Conservation (phyloP, 2,113 vertebrate species). For the Corvus hawaiiensis region DNA sequence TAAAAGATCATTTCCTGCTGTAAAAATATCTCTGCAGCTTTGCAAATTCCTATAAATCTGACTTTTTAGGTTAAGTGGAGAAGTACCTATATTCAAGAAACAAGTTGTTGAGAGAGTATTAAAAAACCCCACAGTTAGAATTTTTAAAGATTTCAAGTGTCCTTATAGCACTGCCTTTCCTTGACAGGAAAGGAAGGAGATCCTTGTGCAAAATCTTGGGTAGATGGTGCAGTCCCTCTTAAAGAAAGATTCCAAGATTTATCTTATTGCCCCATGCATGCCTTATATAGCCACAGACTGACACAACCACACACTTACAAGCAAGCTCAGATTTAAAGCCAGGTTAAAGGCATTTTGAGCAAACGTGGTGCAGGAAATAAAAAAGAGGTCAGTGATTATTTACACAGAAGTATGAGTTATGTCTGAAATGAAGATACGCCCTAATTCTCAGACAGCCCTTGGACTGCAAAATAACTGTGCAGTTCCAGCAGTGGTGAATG, state of each 20-base stretch:
- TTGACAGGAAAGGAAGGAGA: not conserved
- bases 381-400: constrained; percentile 48
- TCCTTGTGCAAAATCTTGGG: not conserved
- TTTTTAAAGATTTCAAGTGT: not conserved
- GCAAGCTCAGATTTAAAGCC: not conserved
- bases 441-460: constrained; percentile 45
- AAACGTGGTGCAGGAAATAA: not conserved
- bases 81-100: constrained; percentile 13
- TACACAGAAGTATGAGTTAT: constrained; percentile 54
- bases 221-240: not conserved
- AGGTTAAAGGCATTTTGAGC: not conserved
- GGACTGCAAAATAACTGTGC: constrained; percentile 17
- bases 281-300: not conserved
- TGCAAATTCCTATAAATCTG: constrained; percentile 47
- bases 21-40: constrained; percentile 47
- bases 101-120: not conserved
- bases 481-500: constrained; percentile 34
- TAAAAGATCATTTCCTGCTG: constrained; percentile 63
- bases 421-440: constrained; percentile 62
- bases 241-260: not conserved
- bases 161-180: not conserved
- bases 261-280: not conserved
- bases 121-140: not conserved
- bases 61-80: constrained; percentile 6
- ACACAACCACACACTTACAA: not conserved